These are phyloP conservation scores for Eleutherodactylus coqui DNA, from an alignment of 2,797 vertebrate genomes.

Conservation along the genomic window DNA sequence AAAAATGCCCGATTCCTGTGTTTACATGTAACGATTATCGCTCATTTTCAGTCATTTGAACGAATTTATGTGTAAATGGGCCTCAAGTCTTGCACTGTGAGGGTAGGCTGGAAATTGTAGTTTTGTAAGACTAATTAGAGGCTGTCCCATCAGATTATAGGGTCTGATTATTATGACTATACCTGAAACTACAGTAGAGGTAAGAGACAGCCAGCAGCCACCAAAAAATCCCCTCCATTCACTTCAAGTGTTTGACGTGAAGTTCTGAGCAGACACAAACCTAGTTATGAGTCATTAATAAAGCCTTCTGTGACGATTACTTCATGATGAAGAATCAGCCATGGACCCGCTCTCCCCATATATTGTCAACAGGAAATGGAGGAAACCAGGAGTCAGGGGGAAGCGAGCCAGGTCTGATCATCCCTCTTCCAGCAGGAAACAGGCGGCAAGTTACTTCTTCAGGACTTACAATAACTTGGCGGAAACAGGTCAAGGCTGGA, in stretches of 20 bases:
- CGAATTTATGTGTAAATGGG: too few species aligned
- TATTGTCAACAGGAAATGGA: conserved; percentile 56
- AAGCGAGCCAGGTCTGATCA: conserved; percentile 22
- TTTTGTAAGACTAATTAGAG: background rate
- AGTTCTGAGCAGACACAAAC: background rate
- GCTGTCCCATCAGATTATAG: background rate
- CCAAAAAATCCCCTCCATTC: background rate
- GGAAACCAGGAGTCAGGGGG: conserved; percentile 55
- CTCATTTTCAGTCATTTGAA: too few species aligned
- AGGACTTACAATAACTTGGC: conserved; percentile 50
- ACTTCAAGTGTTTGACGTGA: background rate
- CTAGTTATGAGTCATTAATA: background rate
- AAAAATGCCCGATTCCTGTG: too few species aligned
- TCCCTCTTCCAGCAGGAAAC: conserved; percentile 60
- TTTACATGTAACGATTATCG: too few species aligned
- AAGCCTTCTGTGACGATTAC: background rate
- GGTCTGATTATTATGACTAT: background rate
- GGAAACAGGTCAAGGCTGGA: conserved; percentile 59
- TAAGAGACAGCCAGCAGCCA: background rate
- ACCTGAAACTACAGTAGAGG: background rate
- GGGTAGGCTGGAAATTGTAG: background rate
- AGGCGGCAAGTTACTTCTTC: conserved; percentile 37
- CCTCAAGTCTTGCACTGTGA: background rate
- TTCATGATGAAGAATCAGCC: conserved; percentile 5
- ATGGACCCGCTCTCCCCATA: background rate